Base-by-base conservation (phyloP, 1,140 invertebrate genomes). In the Philopotamus ludificatus region DNA sequence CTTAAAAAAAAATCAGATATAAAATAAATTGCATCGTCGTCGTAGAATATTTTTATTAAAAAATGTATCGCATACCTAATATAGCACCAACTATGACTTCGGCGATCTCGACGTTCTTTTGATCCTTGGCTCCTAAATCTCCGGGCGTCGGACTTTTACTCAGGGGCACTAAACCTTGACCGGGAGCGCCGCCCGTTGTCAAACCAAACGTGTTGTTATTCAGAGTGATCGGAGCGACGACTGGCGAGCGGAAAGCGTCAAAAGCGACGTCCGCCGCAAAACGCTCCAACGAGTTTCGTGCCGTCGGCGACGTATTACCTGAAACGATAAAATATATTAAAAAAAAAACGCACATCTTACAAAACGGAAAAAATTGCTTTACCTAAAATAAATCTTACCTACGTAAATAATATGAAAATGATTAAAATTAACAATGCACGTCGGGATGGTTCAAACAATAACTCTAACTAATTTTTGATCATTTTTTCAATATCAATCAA, bases 41-140 rank as follows among this genome's bases (percentile, higher is more conserved):
- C 1, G 18, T 15, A 15, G 18, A 44, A 44, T 2, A 1, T 1
- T 3, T 44, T 9, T 15, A 2, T 44, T 18, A 1, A 44, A 12
- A 44, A 2, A 39, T 39, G n/a, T 8, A 39, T 39, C n/a, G n/a
- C 34, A 47, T 75, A 83, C 93, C 95, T 78, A 98, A 85, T 76
- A 98, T 96, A 75, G 95, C 95, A 75, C 95, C 95, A 74, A 98
- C 94, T 81, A 98, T 95, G 81, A 89, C 86, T 84, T 92, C 96
- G 63, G 94, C 87, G 77, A 98, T 94, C 86, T 97, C 93, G 75
- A 94, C 87, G 84, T 94, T 93, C 79, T 92, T 92, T 76, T 84
- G 86, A 82, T 87, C 87, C 84, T 89, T 89, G 81, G 81, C 83
- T 70, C 82, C 81, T 57, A 84, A 75, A 79, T 89, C 89, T 68